These are phyloP conservation scores for Elachura formosa DNA, from an alignment of 2,113 vertebrate genomes.

Conservation along the genomic window DNA sequence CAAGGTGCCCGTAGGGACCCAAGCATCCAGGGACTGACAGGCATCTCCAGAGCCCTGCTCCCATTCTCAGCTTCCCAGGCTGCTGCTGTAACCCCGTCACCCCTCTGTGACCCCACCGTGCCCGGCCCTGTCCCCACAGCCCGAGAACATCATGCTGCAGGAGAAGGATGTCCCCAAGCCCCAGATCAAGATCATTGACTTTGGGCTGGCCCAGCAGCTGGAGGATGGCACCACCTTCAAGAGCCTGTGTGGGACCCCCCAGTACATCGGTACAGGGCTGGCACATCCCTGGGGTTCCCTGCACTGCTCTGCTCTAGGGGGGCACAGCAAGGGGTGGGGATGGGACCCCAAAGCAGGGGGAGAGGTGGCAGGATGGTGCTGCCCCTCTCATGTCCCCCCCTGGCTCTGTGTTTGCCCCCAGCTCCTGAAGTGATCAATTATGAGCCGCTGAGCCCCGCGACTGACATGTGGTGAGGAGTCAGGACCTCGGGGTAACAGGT, in stretches of 20 bases:
- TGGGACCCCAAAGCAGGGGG: neutral
- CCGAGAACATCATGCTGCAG: conserved; percentile 79
- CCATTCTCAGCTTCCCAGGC: neutral
- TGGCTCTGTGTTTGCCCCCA: neutral
- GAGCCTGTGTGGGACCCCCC: conserved; percentile 80
- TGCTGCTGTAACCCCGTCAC: neutral
- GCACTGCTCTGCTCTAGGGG: neutral
- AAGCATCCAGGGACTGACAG: neutral
- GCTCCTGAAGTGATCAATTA: conserved; percentile 77
- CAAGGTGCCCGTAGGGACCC: neutral
- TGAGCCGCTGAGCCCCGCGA: conserved; percentile 67
- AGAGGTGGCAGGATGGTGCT: neutral
- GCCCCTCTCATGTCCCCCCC: neutral
- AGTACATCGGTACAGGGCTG: conserved; percentile 78
- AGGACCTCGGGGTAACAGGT: neutral
- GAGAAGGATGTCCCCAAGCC: conserved; percentile 64
- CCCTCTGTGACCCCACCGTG: fast-evolving
- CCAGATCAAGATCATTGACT: conserved; percentile 78
- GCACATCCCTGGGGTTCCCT: neutral
- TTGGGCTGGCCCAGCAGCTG: conserved; percentile 74
- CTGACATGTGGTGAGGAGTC: conserved; percentile 78
- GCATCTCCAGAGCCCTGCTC: neutral
- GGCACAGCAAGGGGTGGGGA: too few species aligned
- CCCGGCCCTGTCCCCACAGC: conserved; percentile 18
- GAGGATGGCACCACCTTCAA: conserved; percentile 64